These are phyloP conservation scores for Uloborus diversus DNA, from an alignment of 1,140 invertebrate genomes.

Conservation along the genomic window DNA sequence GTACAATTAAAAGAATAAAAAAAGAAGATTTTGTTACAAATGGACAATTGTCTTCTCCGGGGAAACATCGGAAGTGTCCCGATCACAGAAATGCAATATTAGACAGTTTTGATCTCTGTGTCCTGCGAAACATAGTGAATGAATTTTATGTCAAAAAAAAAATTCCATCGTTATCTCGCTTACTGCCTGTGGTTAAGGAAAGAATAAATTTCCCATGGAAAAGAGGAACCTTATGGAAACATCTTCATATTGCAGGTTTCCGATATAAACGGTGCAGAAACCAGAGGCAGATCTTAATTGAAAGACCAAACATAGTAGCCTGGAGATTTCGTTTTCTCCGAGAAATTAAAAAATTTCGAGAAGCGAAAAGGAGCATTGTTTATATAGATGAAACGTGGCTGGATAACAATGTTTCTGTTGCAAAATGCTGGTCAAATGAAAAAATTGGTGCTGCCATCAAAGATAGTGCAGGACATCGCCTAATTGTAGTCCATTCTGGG, in stretches of 20 bases:
- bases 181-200: neutral
- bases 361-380: neutral
- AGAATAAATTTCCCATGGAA: neutral
- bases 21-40: too few species aligned
- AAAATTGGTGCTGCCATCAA: neutral
- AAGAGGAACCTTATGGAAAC: neutral
- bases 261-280: too few species aligned
- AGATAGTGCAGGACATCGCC: neutral
- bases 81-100: neutral
- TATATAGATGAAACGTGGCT: slow-evolving; percentile 27
- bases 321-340: neutral
- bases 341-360: neutral
- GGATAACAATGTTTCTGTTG: neutral
- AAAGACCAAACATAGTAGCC: neutral
- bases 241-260: neutral
- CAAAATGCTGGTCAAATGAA: slow-evolving; percentile 7
- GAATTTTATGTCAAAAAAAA: slow-evolving; percentile 5
- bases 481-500: too few species aligned
- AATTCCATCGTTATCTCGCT: neutral
- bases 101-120: slow-evolving; percentile 2
- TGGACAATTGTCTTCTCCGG: too few species aligned
- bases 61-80: neutral
- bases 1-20: neutral
- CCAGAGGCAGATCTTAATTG: too few species aligned
- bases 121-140: neutral